Base-by-base conservation (phyloP, 2,113 vertebrate species). In the Lota lota region DNA sequence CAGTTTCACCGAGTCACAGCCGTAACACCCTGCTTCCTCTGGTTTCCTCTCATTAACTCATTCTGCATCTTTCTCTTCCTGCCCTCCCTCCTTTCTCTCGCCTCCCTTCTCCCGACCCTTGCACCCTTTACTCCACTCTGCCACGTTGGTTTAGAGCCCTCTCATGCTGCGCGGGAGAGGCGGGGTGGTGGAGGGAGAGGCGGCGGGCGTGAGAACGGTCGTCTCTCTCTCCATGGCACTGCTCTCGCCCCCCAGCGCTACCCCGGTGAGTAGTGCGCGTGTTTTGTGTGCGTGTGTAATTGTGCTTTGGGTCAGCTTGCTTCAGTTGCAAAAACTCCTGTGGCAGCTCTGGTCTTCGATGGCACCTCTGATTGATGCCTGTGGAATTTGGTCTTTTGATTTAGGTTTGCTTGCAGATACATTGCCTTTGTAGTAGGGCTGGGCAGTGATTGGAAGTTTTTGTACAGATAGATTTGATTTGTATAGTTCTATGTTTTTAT, bases 191-290 rank as follows among this genome's bases (percentile, higher is more conserved):
- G 90, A 85, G 91, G 91, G 91, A 92, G 91, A 89, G 91, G 90
- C 74, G 81, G 83, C 19, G 90, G 88, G 61, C 89, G 91, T 87
- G 91, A 92, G 86, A 93, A 91, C 56, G 85, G 89, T 82, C 90
- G 91, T 87, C 90, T 93, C 89, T 90, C 91, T 88, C 90, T 92
- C 83, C 91, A 93, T 78, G 91, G 90, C 81, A 88, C 91, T 89
- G 90, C 91, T 90, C 91, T 93, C 84, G 87, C 91, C 91, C 91
- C 91, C 79, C 91, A 93, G 88, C 91, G 91, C 87, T 93, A 92
- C 85, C 90, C 91, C 73, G 91, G 91, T 93, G 90, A 93, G 91
- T 93, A 90, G 90, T 89, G 86, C 82, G 83, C 79, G 83, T 84
- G 84, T 83, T 77, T 74, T 90, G 82, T 73, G 54, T 67, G 54